Evolutionary conservation across 1,140 invertebrate genomes (phyloP).

Genomic region (Calycopis cecrops): DNA sequence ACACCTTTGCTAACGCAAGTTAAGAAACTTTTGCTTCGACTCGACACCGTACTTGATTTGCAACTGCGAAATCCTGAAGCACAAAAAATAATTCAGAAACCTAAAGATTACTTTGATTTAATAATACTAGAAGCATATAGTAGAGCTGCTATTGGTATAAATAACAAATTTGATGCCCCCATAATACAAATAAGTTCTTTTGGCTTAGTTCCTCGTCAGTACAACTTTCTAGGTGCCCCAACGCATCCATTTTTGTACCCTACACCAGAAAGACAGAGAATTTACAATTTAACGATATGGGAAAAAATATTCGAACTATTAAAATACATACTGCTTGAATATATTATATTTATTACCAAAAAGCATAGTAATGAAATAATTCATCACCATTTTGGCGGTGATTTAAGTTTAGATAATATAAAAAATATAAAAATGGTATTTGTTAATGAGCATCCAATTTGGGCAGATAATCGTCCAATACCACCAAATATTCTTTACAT

Average conservation of each 20-base stretch:
- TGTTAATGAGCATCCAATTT: conserved; percentile 64
- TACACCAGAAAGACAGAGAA: conserved; percentile 19
- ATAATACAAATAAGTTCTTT: conserved; percentile 37
- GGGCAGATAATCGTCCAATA: conserved; percentile 57
- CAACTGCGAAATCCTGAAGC: conserved; percentile 7
- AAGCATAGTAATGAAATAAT: conserved; percentile 38
- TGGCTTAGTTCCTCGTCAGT: conserved; percentile 21
- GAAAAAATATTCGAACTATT: conserved; percentile 25
- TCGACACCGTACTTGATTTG: not conserved
- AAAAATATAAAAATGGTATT: conserved; percentile 75
- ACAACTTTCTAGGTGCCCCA: conserved; percentile 28
- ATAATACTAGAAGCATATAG: conserved; percentile 11
- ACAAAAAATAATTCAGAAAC: not conserved
- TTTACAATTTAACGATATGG: conserved; percentile 28
- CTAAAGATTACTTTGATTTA: conserved; percentile 12
- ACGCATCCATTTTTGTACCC: conserved; percentile 32
- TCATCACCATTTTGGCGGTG: conserved; percentile 53
- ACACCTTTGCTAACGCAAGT: not conserved
- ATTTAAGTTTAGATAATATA: conserved; percentile 52
- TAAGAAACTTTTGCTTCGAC: not conserved
- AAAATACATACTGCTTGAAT: conserved; percentile 38
- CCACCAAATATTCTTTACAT: conserved; percentile 64
- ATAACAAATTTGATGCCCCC: conserved; percentile 36
- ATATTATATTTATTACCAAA: not conserved
- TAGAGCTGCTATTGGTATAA: conserved; percentile 1